phyloP scores from a whole-genome alignment of 2,888 invertebrate genomes.

The Nemurella pictetii region DNA sequence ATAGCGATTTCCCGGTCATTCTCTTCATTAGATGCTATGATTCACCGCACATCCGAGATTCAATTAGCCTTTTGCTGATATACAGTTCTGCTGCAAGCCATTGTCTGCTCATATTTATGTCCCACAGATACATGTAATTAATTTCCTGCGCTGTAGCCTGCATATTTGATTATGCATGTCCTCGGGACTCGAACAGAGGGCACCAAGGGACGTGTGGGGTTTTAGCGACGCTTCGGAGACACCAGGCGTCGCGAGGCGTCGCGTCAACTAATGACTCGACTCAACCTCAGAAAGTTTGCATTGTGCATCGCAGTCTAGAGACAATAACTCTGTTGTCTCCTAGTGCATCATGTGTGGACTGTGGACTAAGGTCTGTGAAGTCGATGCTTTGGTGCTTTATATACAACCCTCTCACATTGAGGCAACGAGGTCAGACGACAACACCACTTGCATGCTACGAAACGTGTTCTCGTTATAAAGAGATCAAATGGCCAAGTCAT shows the following conservation, averaged over 20 bases:
- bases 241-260: background rate
- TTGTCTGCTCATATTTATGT: background rate
- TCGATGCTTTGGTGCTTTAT: too few species aligned
- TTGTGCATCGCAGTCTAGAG: background rate
- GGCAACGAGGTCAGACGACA: too few species aligned
- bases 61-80: background rate
- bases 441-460: too few species aligned
- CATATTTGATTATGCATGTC: constrained; percentile 2
- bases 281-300: background rate
- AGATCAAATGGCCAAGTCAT: too few species aligned
- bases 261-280: constrained; percentile 8
- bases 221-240: background rate
- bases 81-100: background rate
- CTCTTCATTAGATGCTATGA: background rate
- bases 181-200: background rate
- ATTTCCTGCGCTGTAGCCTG: background rate
- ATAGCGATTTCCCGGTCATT: background rate
- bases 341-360: too few species aligned
- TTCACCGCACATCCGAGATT: background rate
- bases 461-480: too few species aligned
- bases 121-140: background rate
- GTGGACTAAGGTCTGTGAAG: too few species aligned
- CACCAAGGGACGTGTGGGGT: background rate
- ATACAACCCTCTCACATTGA: too few species aligned
- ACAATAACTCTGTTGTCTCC: background rate